A percentile compares a stretch with the other conserved stretches of the same genome.
Evolutionary conservation across 2,797 vertebrate species (phyloP).

Genomic region (Choloepus didactylus): DNA sequence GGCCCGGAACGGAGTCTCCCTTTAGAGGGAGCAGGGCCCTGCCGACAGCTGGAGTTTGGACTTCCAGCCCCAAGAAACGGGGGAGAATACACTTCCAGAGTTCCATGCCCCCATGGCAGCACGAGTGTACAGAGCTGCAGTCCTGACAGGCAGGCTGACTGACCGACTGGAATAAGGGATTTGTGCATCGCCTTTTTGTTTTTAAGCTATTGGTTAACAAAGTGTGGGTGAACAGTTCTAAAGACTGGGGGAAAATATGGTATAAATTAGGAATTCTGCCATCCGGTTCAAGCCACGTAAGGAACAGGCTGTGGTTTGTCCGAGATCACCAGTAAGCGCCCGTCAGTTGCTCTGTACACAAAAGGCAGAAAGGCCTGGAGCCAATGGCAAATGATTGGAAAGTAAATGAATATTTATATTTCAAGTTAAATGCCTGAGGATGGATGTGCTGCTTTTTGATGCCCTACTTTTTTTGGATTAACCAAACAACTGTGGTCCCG

Average conservation of each 20-base stretch:
- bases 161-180: not conserved
- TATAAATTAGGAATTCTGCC: not conserved
- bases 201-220: not conserved
- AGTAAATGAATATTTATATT: slow-evolving; percentile 14
- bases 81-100: too few species aligned
- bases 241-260: not conserved
- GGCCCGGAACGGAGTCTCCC: too few species aligned
- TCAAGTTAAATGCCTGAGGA: slow-evolving; percentile 31
- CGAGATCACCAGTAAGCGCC: not conserved
- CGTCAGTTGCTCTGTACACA: not conserved
- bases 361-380: not conserved
- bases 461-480: not conserved
- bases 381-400: not conserved
- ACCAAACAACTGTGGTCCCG: not conserved
- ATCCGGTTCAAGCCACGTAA: not conserved
- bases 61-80: too few species aligned
- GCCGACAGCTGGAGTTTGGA: too few species aligned
- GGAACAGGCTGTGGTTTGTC: not conserved
- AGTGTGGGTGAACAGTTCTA: not conserved
- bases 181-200: not conserved
- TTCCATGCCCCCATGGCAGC: not conserved
- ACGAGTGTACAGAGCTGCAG: not conserved
- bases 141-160: slow-evolving; percentile 12
- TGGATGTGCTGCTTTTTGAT: not conserved
- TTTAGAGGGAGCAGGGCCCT: too few species aligned